These are phyloP conservation scores for Hetaerina americana DNA, from an alignment of 1,140 invertebrate species.

Conservation along the genomic window DNA sequence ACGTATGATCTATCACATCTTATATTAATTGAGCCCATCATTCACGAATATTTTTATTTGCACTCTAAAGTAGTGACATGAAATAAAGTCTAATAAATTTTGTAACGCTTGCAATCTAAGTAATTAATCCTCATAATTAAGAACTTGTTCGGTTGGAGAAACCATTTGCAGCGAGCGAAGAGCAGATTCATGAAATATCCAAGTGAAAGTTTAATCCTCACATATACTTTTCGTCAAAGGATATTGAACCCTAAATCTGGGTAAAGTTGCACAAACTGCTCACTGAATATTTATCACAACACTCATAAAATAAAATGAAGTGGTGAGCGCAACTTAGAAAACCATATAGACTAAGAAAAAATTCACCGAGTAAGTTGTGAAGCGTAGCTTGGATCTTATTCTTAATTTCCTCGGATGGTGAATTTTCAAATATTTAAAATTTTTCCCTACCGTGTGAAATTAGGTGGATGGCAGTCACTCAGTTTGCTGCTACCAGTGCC, in stretches of 20 bases:
- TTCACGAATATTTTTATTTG: not conserved
- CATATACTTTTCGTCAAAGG: too few species aligned
- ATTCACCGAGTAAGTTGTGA: not conserved
- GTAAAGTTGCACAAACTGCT: too few species aligned
- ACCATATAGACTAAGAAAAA: not conserved
- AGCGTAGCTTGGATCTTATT: not conserved
- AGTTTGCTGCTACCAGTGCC: slow-evolving; percentile 57
- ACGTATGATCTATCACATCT: slow-evolving; percentile 5
- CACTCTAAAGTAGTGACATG: too few species aligned
- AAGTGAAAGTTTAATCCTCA: too few species aligned
- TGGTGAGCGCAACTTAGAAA: not conserved
- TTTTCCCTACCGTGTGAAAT: not conserved
- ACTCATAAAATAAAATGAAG: not conserved
- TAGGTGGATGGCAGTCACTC: slow-evolving; percentile 44
- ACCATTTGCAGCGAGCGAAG: not conserved
- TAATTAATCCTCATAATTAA: not conserved
- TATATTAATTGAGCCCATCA: not conserved
- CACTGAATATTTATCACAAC: not conserved
- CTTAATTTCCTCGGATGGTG: not conserved
- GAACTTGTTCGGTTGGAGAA: not conserved
- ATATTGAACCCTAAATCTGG: too few species aligned
- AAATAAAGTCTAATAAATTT: too few species aligned
- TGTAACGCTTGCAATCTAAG: too few species aligned
- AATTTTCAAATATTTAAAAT: not conserved
- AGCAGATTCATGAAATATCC: too few species aligned